Evolutionary conservation across 2,113 vertebrate species (phyloP).

Genomic region (Petaurus breviceps): DNA sequence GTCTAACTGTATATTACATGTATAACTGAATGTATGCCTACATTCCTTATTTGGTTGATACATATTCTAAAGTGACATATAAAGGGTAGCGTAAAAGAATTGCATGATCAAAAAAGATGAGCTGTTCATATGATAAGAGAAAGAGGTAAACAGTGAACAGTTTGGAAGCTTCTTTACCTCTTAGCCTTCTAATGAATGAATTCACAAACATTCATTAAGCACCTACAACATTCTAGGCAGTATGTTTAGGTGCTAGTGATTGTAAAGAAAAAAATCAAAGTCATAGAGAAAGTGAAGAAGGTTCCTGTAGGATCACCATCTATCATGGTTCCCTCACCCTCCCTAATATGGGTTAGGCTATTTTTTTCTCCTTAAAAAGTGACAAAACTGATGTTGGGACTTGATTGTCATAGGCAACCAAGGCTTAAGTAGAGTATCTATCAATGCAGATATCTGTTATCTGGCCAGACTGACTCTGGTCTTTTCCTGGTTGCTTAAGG

Average conservation of each 20-base stretch:
- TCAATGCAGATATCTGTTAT: too few species aligned
- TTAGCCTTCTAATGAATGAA: not conserved
- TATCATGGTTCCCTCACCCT: not conserved
- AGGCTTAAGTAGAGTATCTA: too few species aligned
- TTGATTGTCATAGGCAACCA: too few species aligned
- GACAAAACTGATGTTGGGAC: too few species aligned
- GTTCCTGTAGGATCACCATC: not conserved
- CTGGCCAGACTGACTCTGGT: too few species aligned
- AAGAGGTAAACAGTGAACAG: not conserved
- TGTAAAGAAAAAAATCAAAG: not conserved
- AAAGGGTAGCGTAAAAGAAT: not conserved
- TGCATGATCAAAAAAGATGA: not conserved
- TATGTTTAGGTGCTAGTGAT: not conserved
- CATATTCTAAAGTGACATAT: not conserved
- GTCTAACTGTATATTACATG: not conserved
- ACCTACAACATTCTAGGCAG: not conserved
- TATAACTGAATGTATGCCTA: not conserved
- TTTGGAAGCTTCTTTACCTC: not conserved
- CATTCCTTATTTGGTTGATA: not conserved
- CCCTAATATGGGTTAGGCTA: not conserved
- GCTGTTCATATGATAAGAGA: not conserved
- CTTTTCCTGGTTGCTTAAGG: too few species aligned
- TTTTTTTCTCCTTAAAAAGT: not conserved
- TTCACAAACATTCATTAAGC: not conserved
- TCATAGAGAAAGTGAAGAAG: not conserved